Base-by-base conservation (phyloP, 2,797 vertebrate genomes). In the Fratercula arctica region DNA sequence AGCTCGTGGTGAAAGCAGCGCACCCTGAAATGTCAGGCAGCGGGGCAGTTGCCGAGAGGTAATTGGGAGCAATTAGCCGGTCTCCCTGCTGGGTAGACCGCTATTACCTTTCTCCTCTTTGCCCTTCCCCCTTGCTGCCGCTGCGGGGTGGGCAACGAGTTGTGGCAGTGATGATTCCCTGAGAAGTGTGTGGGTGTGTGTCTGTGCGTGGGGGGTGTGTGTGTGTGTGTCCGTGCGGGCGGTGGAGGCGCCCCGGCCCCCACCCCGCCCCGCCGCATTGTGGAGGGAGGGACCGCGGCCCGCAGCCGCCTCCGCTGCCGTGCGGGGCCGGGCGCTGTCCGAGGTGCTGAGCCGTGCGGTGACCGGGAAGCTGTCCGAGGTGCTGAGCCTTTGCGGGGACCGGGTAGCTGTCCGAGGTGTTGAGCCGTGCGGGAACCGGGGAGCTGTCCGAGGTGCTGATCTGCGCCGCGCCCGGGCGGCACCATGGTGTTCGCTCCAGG, bases 21-120 rank as follows among this genome's bases (percentile, higher is more conserved):
- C 70, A n/a, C 81, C 81, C 91, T 51, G 75, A 96, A 97, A 97
- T 97, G 96, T 97, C 97, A 98, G 90, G 43, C 94, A 46, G 74
- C 15, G 35, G 79, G 78, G 88, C 74, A 64, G 89, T 45, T 60
- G 94, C 81, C 54, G 76, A 89, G 92, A 92, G 95, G 76, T 97
- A 96, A 98, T 97, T 96, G 96, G 94, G 88, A 97, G 95, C 94
- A 98, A 98, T 98, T 98, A 98, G 81, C 82, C 9, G 25, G 83
- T 90, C 74, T 94, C 94, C 98, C 98, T 86, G 96, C 97, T 24
- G 96, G 92, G 97, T 89, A 79, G 63, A 78, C 74, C 33, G 60
- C 95, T 66, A 10, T 96, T 96, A 67, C 77, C 76, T 89, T 66
- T 76, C 80, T 63, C 81, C 70, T 60, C 69, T 75, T 37, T 69